Evolutionary conservation across 2,888 invertebrate species (phyloP), one percentile per base, ranked within the genome.

Genomic region (Eupithecia tripunctaria): DNA sequence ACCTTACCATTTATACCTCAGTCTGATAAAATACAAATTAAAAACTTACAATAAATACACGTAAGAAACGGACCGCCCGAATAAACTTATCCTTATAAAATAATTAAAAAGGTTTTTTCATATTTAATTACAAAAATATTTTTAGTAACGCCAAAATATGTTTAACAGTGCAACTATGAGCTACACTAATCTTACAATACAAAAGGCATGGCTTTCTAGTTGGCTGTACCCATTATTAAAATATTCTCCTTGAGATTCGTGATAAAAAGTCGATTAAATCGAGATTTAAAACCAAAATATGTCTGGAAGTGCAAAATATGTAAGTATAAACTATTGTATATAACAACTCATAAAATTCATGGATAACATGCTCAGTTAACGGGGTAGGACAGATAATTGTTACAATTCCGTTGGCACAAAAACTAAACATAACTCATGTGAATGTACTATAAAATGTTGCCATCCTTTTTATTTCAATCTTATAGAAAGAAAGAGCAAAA

Each of bases 101-200:
- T 85, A 85, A 86, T 87, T 83, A 86, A 85, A 84, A 88, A 85
- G 77, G 73, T n/a, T 81, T 75, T 85, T 87, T 51, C 82, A 84
- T 84, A 85, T 89, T 89, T 88, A 81, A 82, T 87, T 91, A 91
- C 89, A 92, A 92, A 91, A 92, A 92, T 92, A 92, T 90, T 75
- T 75, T 70, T 72, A 74, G 90, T 91, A 92, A 91, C 89, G 86
- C 90, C 91, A 90, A 91, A 91, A 88, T 90, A 89, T 85, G 86
- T 88, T 85, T 85, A 91, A 91, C 88, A 83, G 86, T 89, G 90
- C 90, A 91, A 90, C 89, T 88, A 88, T 87, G 84, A 88, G 59
- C 32, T 68, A 87, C 85, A 85, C 86, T 88, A 85, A 73, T 85
- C 85, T 83, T 88, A 88, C 83, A 84, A 82, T 81, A 81, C 75